Evolutionary conservation across 2,888 invertebrate genomes (phyloP).

Genomic region (Eulithis testata): DNA sequence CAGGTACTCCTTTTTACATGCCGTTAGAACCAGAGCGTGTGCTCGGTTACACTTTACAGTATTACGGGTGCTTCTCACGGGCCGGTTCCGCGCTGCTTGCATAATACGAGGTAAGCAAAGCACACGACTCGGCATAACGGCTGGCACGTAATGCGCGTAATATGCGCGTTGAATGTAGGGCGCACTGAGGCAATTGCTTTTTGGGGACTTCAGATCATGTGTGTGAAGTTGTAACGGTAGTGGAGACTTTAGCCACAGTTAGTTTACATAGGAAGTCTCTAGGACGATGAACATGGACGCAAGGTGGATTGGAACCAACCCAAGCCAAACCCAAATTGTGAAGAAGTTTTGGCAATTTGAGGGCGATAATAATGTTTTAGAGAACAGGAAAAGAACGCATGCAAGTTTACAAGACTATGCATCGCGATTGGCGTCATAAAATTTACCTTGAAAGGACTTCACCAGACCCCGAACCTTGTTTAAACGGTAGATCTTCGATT

Average conservation of each 20-base stretch:
- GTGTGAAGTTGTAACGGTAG: slow-evolving; percentile 5
- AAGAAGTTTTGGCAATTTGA: too few species aligned
- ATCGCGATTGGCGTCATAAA: too few species aligned
- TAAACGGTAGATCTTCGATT: not conserved
- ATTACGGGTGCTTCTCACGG: slow-evolving; percentile 77
- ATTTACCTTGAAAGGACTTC: not conserved
- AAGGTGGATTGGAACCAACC: too few species aligned
- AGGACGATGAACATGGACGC: not conserved
- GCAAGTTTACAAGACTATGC: too few species aligned
- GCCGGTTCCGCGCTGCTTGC: slow-evolving; percentile 69
- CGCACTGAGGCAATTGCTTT: slow-evolving; percentile 47
- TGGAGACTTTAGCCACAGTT: not conserved
- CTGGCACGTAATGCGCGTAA: slow-evolving; percentile 77
- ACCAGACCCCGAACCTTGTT: not conserved
- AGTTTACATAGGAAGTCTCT: not conserved
- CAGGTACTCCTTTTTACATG: slow-evolving; percentile 26
- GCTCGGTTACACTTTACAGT: slow-evolving; percentile 51
- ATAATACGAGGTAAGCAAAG: slow-evolving; percentile 53
- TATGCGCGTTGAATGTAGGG: slow-evolving; percentile 76
- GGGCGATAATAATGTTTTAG: too few species aligned
- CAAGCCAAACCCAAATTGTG: too few species aligned
- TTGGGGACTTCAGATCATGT: slow-evolving; percentile 20
- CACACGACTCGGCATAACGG: slow-evolving; percentile 45
- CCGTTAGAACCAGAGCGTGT: slow-evolving; percentile 59
- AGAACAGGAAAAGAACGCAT: too few species aligned